Percentiles rank a stretch among this genome's conserved stretches.
Conservation (phyloP, 2,888 invertebrate genomes). For the Callinectes sapidus region DNA sequence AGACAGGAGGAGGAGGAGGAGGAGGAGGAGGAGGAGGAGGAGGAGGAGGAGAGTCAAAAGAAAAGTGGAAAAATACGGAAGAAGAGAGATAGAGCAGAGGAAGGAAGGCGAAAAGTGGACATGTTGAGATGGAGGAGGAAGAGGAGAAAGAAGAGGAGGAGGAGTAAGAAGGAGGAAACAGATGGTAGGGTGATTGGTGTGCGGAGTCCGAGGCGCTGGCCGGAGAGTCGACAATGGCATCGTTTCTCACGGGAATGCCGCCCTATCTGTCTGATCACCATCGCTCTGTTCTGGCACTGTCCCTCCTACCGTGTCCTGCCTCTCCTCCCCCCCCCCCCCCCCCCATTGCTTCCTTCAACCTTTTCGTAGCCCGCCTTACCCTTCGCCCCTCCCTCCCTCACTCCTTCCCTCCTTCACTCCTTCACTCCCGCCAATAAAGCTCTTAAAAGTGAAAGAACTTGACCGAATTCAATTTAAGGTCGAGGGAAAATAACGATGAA, state of each 20-base stretch:
- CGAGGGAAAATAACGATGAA: background rate
- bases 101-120: background rate
- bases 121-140: background rate
- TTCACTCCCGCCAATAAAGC: slow-evolving; percentile 1
- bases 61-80: background rate
- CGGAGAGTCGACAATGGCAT: slow-evolving; percentile 9
- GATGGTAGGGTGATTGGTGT: slow-evolving; percentile 18
- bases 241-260: slow-evolving; percentile 26
- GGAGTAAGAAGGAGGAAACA: background rate
- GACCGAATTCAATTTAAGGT: background rate
- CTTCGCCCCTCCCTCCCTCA: background rate
- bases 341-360: background rate
- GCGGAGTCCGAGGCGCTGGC: background rate
- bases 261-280: slow-evolving; percentile 27
- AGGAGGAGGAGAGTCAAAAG: background rate
- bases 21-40: slow-evolving; percentile 16
- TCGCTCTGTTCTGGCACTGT: background rate
- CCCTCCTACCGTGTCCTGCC: background rate
- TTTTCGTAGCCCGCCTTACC: background rate
- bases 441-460: slow-evolving; percentile 19
- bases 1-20: slow-evolving; percentile 22
- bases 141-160: background rate
- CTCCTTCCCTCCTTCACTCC: no score
- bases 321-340: background rate
- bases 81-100: background rate